These are phyloP conservation scores for Lophochroa leadbeateri DNA, from an alignment of 2,113 vertebrate species.

Conservation along the genomic window DNA sequence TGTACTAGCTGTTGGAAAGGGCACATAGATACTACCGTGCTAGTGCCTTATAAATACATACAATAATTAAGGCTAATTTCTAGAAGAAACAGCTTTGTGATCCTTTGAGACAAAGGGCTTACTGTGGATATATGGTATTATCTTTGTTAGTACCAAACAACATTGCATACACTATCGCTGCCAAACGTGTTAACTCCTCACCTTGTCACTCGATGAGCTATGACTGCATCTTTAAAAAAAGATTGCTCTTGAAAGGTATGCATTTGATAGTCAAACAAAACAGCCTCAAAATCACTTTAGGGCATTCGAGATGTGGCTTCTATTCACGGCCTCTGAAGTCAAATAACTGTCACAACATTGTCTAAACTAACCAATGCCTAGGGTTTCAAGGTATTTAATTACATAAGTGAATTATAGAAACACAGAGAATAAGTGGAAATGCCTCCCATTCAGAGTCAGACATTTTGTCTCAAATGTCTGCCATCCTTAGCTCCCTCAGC, in stretches of 20 bases:
- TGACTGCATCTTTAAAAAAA: background rate
- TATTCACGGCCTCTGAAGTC: conserved; percentile 39
- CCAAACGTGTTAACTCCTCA: background rate
- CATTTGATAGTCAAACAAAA: conserved; percentile 21
- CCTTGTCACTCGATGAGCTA: background rate
- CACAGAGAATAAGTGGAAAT: conserved; percentile 46
- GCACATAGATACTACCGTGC: background rate
- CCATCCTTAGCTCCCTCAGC: conserved; percentile 56
- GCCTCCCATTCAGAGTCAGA: conserved; percentile 32
- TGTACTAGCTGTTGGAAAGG: background rate
- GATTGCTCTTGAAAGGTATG: conserved; percentile 18
- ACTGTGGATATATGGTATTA: background rate
- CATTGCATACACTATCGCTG: background rate
- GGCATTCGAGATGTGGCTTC: conserved; percentile 31
- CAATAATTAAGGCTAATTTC: conserved; percentile 25
- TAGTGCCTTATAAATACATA: background rate
- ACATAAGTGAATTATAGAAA: conserved; percentile 52
- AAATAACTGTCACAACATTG: conserved; percentile 61
- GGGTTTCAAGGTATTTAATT: conserved; percentile 54
- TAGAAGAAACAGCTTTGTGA: background rate
- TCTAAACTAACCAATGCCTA: conserved; percentile 26
- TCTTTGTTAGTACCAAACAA: background rate
- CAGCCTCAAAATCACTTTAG: conserved; percentile 47
- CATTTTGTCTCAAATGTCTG: conserved; percentile 75
- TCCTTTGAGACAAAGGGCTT: background rate